Evolutionary conservation across 2,888 invertebrate genomes (phyloP), one percentile per base, ranked within the genome.

Genomic region (Margaritifera margaritifera): DNA sequence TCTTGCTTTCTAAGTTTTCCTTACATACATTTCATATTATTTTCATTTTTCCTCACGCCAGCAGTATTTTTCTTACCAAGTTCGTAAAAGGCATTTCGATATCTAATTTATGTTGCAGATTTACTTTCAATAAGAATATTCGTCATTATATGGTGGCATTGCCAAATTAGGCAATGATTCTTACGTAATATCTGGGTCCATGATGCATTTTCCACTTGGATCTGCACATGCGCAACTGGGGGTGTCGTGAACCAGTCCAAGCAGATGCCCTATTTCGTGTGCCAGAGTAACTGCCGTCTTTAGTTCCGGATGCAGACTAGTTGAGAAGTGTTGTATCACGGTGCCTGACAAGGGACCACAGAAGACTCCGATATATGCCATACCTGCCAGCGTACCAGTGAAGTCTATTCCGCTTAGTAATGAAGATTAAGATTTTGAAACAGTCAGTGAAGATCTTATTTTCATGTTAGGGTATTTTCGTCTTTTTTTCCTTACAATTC

Each of bases 221-320:
- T 62, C 62, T 20, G n/a, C 19, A 52, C 70, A 70, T 20, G 24
- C 24, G 54, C 70, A 70, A 22, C 42, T 57, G 19, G 53, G 25
- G 25, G 56, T 61, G 51, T 70, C 70, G 22, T 70, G 70, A 2
- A 66, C 22, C 54, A 70, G 56, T 22, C 70, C 70, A 4, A 70
- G 52, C 6, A 62, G 58, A 42, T 70, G 70, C 42, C 70, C 70
- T 22, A 70, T 70, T 53, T 70, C 70, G n/a, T 70, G 70, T 8
- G 70, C 66, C n/a, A 70, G 54, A 19, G 62, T 62, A 54, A 66
- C 55, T 24, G 70, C 66, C n/a, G 66, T 19, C 54, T 66, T 66
- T 1, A 56, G 22, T 20, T 61, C 54, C 15, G 62, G 57, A n/a
- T 57, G 50, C 3, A 52, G 6, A 25, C 51, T 51, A 18, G 62